Base-by-base conservation (phyloP, 2,888 invertebrate genomes). In the Syritta pipiens region DNA sequence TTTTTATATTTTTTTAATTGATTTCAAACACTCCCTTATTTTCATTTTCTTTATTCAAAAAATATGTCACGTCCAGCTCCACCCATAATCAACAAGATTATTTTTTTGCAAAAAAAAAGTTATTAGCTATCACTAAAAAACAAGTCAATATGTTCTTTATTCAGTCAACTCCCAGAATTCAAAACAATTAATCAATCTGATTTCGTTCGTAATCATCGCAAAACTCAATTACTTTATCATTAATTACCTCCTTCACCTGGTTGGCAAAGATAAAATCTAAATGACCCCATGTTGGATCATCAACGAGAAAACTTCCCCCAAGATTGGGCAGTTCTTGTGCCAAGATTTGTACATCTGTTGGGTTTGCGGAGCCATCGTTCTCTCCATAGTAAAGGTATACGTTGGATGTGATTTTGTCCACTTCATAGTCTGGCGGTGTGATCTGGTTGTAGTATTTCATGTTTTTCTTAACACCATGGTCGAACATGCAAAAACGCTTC, bases 341-440 rank as follows among this genome's bases (percentile, higher is more conserved):
- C 40, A 86, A 53, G 0, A 85, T 83, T 0, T 81, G 35, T 0
- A 84, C 44, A 17, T 86, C 86, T 24, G 57, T 35, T 4, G 82
- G 51, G 49, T 83, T 84, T 0, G 85, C 86, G 0, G 86, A 84
- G 0, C 59, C 81, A 74, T 86, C 86, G 0, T 81, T 62, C 10
- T 82, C 12, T 0, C 87, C 86, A 0, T 81, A 83, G 30, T 86
- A 87, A 2, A 86, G 37, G 24, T 85, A 84, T 2, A 86, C 14
- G 7, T 77, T 57, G 0, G 85, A 65, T 1, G 84, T 84, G 1
- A 86, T 84, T 60, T 83, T 67, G 1, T 82, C 82, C 0, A 86
- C 46, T 19, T 84, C 83, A 44, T 87, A 86, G 0, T 83, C 46
- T 2, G 87, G 86, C 0, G 86, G 85, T 10, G 62, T 71, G 7